Evolutionary conservation across 2,888 invertebrate species (phyloP), one percentile per base, ranked within the genome.

Genomic region (Melanargia galathea): DNA sequence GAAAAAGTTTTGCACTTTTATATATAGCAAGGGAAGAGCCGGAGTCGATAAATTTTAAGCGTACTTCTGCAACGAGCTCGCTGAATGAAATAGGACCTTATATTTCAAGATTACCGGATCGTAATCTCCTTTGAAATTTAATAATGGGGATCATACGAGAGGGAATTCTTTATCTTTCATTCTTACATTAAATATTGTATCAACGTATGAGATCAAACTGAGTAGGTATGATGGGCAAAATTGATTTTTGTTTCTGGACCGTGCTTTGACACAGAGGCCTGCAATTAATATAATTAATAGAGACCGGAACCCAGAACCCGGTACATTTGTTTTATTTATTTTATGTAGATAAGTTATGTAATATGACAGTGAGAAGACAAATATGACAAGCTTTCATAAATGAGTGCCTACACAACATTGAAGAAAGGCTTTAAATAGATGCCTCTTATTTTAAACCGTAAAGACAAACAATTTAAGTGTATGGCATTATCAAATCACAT

Each of bases 81-180:
- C 75, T 79, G 78, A 81, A 75, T 80, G 79, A 82, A 78, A 82
- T 80, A 77, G 75, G 71, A 73, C 74, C 78, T 83, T 82, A 81
- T 84, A 83, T 80, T 82, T 83, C 79, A 84, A 81, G 79, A 84
- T 83, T 82, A 82, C 76, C 79, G 76, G 79, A 82, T 81, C 79
- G 78, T 84, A 85, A 86, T 84, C 80, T 80, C 77, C 73, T 82
- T 76, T 76, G 79, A 86, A 84, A 83, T 87, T 84, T 84, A 82
- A 84, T 85, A 84, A 83, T 82, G 75, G 78, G 74, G 75, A 77
- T 78, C 77, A 79, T 80, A 81, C 74, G 77, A 73, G 73, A 78
- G 71, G 71, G 79, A 75, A 78, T 76, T 75, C 76, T 78, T 76
- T 79, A 77, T 76, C 73, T 71, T 73, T 60, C 61, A 51, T 48